Evolutionary conservation across 2,113 vertebrate genomes (phyloP).

Genomic region (Carassius carassius): DNA sequence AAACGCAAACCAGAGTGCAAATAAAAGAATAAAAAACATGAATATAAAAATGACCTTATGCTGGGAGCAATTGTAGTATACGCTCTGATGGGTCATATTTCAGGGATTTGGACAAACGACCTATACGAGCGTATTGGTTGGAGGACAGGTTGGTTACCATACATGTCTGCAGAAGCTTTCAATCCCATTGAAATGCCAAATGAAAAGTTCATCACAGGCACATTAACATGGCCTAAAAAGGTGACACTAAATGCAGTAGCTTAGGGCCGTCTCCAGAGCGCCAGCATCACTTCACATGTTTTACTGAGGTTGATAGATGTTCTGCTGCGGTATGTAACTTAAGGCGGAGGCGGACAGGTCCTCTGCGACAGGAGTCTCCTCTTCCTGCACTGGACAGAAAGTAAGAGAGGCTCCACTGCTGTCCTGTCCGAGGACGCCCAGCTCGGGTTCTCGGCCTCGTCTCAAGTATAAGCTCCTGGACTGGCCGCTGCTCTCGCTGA

Average conservation of each 20-base stretch:
- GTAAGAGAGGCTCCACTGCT: too few species aligned
- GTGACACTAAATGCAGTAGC: not conserved
- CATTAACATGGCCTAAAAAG: too few species aligned
- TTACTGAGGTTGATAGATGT: slow-evolving; percentile 88
- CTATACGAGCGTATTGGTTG: too few species aligned
- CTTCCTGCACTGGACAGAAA: slow-evolving; percentile 71
- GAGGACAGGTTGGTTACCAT: not conserved
- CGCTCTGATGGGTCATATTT: too few species aligned
- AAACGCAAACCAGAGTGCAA: too few species aligned
- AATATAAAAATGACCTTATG: too few species aligned
- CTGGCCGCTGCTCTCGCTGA: slow-evolving; percentile 67
- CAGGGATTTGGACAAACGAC: too few species aligned
- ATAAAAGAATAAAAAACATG: too few species aligned
- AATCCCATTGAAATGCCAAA: not conserved
- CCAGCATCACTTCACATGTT: not conserved
- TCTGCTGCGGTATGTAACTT: slow-evolving; percentile 87
- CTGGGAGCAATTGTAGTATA: too few species aligned
- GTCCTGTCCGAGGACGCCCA: too few species aligned
- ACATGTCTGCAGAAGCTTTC: not conserved
- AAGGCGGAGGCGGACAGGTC: slow-evolving; percentile 46
- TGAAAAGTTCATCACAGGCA: not conserved
- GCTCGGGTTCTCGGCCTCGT: slow-evolving; percentile 67
- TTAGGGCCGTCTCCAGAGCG: not conserved
- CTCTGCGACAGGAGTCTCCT: slow-evolving; percentile 59
- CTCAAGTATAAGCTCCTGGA: slow-evolving; percentile 69